Evolutionary conservation across 2,113 vertebrate species (phyloP).

Genomic region (Syrrhaptes paradoxus): DNA sequence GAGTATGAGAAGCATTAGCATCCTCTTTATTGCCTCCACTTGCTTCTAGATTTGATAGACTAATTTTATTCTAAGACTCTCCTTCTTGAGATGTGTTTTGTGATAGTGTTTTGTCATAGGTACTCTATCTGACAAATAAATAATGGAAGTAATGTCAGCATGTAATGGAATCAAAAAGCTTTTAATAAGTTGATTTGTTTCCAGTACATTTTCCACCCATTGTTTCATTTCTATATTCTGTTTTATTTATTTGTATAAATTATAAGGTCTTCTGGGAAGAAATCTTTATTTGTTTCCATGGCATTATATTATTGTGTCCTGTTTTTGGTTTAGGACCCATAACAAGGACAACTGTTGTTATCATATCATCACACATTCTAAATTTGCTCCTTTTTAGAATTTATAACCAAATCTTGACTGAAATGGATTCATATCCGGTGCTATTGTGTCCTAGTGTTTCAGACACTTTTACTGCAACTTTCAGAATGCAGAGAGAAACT

Average conservation of each 20-base stretch:
- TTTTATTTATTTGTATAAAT: background rate
- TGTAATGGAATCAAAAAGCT: slow-evolving; percentile 5
- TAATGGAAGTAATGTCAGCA: background rate
- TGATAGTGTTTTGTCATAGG: background rate
- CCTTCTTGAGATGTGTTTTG: background rate
- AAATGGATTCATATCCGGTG: background rate
- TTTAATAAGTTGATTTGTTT: background rate
- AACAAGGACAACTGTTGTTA: background rate
- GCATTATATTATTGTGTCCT: background rate
- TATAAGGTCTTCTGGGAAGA: background rate
- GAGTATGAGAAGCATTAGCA: background rate
- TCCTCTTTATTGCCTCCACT: background rate
- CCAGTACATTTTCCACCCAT: background rate
- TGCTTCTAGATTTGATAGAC: background rate
- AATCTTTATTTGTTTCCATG: background rate
- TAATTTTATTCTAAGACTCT: background rate
- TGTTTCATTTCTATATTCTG: background rate
- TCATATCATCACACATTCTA: background rate
- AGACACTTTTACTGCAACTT: background rate
- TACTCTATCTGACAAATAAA: background rate
- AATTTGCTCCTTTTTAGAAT: background rate
- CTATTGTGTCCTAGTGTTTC: background rate
- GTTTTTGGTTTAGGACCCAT: background rate
- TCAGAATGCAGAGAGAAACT: background rate
- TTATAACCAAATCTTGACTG: background rate